phyloP scores from a whole-genome alignment of 2,113 vertebrate species.

The Alectura lathami region DNA sequence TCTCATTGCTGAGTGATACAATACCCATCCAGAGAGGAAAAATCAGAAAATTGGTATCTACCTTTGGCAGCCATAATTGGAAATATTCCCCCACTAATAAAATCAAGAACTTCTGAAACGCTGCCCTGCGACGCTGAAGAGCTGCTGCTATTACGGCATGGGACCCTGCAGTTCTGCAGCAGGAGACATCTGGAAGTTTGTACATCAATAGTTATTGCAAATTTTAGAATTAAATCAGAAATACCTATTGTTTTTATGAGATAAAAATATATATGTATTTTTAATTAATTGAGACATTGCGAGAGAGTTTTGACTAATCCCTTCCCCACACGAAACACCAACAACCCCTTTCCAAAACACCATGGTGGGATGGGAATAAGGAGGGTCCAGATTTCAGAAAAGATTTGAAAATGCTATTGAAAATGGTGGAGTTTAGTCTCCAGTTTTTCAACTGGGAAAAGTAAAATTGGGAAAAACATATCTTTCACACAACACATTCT shows the following conservation, averaged over 20 bases:
- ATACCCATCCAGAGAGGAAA: neutral
- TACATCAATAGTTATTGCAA: neutral
- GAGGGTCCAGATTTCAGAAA: neutral
- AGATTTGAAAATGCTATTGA: neutral
- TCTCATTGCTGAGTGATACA: neutral
- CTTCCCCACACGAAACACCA: neutral
- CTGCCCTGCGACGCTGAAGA: neutral
- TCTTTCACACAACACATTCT: neutral
- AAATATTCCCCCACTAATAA: neutral
- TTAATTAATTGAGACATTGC: neutral
- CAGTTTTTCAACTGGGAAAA: neutral
- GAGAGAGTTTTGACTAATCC: neutral
- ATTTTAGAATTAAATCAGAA: neutral
- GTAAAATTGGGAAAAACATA: neutral
- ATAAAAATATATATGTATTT: neutral
- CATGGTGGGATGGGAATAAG: accelerated
- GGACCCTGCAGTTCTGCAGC: neutral
- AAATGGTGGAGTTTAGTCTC: neutral
- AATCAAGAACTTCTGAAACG: neutral
- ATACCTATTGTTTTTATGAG: neutral
- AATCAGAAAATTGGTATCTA: neutral
- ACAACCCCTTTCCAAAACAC: neutral
- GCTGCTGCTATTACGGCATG: neutral
- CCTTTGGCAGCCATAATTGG: neutral
- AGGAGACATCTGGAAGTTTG: neutral